These are phyloP conservation scores for Acleris holmiana DNA, from an alignment of 2,888 invertebrate genomes.

Conservation along the genomic window DNA sequence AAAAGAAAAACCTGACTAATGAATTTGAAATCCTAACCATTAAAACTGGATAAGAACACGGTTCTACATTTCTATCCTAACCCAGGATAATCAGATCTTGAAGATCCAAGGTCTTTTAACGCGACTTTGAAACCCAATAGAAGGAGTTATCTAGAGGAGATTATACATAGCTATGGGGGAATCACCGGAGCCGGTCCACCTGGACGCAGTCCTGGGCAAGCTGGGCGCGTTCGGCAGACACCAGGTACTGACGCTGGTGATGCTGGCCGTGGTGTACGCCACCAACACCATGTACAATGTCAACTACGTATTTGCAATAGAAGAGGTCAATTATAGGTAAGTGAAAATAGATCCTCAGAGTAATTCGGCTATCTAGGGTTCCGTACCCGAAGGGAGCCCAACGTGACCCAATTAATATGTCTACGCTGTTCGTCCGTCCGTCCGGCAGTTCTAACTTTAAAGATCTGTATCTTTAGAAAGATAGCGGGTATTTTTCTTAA, in stretches of 20 bases:
- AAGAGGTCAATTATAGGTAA: slow-evolving; percentile 72
- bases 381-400: too few species aligned
- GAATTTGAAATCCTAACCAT: not conserved
- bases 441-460: too few species aligned
- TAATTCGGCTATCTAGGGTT: not conserved
- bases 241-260: slow-evolving; percentile 69
- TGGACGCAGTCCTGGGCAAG: slow-evolving; percentile 70
- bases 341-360: not conserved
- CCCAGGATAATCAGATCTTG: slow-evolving; percentile 7
- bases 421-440: too few species aligned
- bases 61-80: slow-evolving; percentile 8
- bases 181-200: slow-evolving; percentile 53
- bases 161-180: slow-evolving; percentile 9
- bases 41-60: not conserved
- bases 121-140: too few species aligned
- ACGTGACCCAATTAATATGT: too few species aligned
- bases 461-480: too few species aligned
- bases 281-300: slow-evolving; percentile 79
- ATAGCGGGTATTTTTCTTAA: too few species aligned
- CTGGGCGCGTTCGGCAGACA: slow-evolving; percentile 79
- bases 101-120: too few species aligned
- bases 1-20: too few species aligned
- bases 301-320: slow-evolving; percentile 77
- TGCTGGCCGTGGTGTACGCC: slow-evolving; percentile 74
- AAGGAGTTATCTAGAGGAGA: not conserved